These are phyloP conservation scores for Leucophenga maculata DNA, from an alignment of 2,888 invertebrate species.

Conservation along the genomic window DNA sequence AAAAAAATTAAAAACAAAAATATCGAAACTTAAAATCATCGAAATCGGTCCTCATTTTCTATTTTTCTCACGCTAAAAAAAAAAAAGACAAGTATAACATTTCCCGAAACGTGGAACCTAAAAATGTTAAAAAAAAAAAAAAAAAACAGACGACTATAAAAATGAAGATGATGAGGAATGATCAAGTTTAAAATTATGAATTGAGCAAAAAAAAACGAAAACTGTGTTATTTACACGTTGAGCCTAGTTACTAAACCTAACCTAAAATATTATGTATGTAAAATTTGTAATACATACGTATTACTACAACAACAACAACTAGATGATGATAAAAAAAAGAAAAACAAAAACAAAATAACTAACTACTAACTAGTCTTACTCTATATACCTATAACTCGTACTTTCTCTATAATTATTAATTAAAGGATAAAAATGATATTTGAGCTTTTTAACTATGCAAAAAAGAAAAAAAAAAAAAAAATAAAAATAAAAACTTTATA, in stretches of 20 bases:
- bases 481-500: background rate
- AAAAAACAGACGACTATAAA: background rate
- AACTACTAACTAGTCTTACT: slow-evolving; percentile 2
- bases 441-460: slow-evolving; percentile 20
- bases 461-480: background rate
- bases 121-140: background rate
- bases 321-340: too few species aligned
- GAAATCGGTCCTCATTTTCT: too few species aligned
- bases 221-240: slow-evolving; percentile 21
- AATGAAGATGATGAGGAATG: too few species aligned
- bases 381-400: slow-evolving; percentile 12
- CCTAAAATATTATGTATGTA: background rate
- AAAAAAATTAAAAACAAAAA: too few species aligned
- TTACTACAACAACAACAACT: background rate
- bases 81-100: too few species aligned
- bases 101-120: too few species aligned
- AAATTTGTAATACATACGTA: slow-evolving; percentile 4
- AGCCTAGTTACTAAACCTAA: slow-evolving; percentile 10
- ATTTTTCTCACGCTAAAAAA: too few species aligned
- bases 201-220: too few species aligned
- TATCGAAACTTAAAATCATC: too few species aligned
- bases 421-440: background rate
- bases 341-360: too few species aligned
- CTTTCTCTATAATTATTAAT: slow-evolving; percentile 20
- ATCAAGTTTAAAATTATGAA: too few species aligned